Percentiles rank a stretch among this genome's conserved stretches.
phyloP scores from a whole-genome alignment of 2,797 vertebrate genomes.

The Chelon auratus region DNA sequence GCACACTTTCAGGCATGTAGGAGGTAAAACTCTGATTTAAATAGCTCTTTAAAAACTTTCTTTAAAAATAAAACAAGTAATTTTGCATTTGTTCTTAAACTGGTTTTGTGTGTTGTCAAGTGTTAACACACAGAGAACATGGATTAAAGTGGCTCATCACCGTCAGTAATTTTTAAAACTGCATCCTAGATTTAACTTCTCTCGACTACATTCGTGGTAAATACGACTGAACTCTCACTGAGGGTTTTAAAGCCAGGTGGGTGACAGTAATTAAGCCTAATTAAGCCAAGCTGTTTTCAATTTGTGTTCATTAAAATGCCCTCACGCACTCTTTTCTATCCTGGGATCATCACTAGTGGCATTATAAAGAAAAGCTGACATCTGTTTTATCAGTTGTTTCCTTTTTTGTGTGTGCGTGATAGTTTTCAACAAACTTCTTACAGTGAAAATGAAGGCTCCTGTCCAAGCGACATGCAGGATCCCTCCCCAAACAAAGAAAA shows the following conservation, averaged over 20 bases:
- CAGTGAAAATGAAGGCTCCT: conserved; percentile 69
- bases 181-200: conserved; percentile 13
- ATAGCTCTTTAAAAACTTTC: too few species aligned
- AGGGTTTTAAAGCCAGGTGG: conserved; percentile 44
- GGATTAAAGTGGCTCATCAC: neutral
- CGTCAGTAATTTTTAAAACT: neutral
- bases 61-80: too few species aligned
- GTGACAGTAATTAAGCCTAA: conserved; percentile 68
- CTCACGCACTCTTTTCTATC: neutral
- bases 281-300: conserved; percentile 70
- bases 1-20: neutral
- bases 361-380: conserved; percentile 2
- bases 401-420: neutral
- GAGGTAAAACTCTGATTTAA: neutral
- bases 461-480: neutral
- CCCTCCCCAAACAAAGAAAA: conserved; percentile 35
- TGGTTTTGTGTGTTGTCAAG: neutral
- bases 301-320: conserved; percentile 61
- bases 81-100: neutral
- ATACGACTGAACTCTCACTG: conserved; percentile 5
- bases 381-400: neutral
- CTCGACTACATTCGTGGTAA: neutral
- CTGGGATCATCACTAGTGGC: neutral
- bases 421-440: neutral
- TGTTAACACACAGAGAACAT: neutral